These are phyloP conservation scores for Mantis religiosa DNA, from an alignment of 2,888 invertebrate genomes.

Conservation along the genomic window DNA sequence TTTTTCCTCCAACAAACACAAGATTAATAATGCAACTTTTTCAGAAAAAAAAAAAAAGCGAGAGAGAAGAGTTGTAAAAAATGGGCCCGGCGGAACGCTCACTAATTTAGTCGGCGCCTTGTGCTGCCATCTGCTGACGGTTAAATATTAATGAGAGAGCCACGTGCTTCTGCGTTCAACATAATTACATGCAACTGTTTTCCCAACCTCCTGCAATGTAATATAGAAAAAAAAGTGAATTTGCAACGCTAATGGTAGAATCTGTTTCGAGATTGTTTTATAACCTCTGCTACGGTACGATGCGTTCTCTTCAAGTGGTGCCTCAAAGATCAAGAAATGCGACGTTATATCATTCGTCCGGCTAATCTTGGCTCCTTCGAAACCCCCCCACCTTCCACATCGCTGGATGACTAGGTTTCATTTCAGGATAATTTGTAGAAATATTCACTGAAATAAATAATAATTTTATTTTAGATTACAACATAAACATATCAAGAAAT, in stretches of 20 bases:
- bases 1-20: not conserved
- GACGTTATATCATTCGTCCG: not conserved
- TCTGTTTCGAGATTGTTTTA: not conserved
- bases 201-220: not conserved
- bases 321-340: not conserved
- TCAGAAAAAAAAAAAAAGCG: not conserved
- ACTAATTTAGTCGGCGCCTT: not conserved
- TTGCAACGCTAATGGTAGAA: not conserved
- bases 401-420: too few species aligned
- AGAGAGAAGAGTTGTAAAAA: not conserved
- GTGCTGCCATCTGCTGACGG: not conserved
- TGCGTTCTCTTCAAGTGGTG: not conserved
- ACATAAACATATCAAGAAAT: too few species aligned
- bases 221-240: not conserved
- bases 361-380: too few species aligned
- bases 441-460: too few species aligned
- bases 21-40: not conserved
- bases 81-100: not conserved
- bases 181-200: not conserved
- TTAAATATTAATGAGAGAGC: not conserved
- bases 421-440: too few species aligned
- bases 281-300: not conserved
- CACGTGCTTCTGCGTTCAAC: not conserved
- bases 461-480: too few species aligned
- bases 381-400: too few species aligned